Conservation (phyloP, 2,797 vertebrate species). For the Alectoris magna region DNA sequence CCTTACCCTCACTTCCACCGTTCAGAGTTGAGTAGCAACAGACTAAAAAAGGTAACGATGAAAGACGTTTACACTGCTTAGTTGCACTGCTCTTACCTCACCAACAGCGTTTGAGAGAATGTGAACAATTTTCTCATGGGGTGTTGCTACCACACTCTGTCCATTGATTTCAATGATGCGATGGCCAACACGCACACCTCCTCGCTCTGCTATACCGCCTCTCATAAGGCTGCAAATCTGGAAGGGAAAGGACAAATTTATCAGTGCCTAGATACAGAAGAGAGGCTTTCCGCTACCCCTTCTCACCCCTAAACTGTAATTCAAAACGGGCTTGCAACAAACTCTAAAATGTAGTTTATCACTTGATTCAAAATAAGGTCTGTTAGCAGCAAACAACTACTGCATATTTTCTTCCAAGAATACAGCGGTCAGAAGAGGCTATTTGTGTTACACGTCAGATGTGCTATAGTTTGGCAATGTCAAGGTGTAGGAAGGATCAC, state of each 20-base stretch:
- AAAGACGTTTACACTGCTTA: not conserved
- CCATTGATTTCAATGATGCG: constrained; percentile 97
- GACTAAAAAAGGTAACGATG: not conserved
- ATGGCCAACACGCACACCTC: constrained; percentile 96
- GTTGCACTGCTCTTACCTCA: constrained; percentile 84
- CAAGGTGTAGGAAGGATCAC: not conserved
- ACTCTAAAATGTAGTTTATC: not conserved
- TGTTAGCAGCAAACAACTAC: not conserved
- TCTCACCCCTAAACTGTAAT: not conserved
- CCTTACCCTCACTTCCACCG: not conserved
- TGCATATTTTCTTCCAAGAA: not conserved
- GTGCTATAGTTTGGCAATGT: not conserved
- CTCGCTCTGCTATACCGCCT: constrained; percentile 95
- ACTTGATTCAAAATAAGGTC: not conserved
- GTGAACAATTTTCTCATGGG: constrained; percentile 97
- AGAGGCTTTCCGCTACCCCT: not conserved
- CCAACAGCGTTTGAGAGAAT: constrained; percentile 95
- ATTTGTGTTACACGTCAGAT: fast-evolving
- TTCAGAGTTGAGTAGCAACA: not conserved
- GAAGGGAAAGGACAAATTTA: not conserved
- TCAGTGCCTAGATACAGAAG: not conserved
- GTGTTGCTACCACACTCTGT: constrained; percentile 96
- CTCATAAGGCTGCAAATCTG: constrained; percentile 99
- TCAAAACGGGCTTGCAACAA: not conserved
- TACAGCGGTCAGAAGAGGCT: not conserved